phyloP scores from a whole-genome alignment of 2,113 vertebrate species.

The Archilochus colubris region DNA sequence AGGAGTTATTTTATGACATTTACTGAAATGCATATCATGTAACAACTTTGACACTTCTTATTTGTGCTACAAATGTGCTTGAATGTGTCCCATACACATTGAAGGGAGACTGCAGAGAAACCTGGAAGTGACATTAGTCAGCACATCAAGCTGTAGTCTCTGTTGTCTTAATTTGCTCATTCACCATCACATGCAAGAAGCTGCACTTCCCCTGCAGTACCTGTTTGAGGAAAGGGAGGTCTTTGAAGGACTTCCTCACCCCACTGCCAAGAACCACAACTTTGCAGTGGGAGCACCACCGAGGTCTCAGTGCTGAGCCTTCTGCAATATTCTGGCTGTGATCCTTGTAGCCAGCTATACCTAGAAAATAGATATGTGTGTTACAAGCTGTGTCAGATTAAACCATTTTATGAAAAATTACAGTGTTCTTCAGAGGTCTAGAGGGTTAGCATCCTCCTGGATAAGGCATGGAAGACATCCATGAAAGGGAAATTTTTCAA shows the following conservation, averaged over 20 bases:
- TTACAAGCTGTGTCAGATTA: background rate
- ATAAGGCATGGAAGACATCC: background rate
- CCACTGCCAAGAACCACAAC: constrained; percentile 91
- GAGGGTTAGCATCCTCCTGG: background rate
- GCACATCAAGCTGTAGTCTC: background rate
- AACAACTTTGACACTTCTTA: background rate
- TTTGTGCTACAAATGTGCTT: background rate
- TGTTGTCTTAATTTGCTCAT: background rate
- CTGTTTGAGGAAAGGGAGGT: constrained; percentile 78
- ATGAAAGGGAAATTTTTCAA: background rate
- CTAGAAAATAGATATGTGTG: constrained; percentile 40
- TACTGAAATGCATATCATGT: background rate
- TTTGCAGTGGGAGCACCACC: constrained; percentile 91
- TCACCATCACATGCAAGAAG: background rate
- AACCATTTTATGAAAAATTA: background rate
- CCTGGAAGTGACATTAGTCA: background rate
- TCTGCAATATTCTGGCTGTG: constrained; percentile 64
- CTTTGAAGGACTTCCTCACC: constrained; percentile 83
- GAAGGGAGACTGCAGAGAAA: background rate
- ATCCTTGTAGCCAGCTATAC: constrained; percentile 74
- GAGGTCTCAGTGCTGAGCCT: constrained; percentile 78
- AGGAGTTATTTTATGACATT: background rate
- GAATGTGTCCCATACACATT: too few relatives aligned
- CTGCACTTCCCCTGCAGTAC: constrained; percentile 6
- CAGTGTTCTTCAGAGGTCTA: background rate